These are phyloP conservation scores for Drosophila miranda DNA, from an alignment of 1,140 invertebrate genomes.

Conservation along the genomic window DNA sequence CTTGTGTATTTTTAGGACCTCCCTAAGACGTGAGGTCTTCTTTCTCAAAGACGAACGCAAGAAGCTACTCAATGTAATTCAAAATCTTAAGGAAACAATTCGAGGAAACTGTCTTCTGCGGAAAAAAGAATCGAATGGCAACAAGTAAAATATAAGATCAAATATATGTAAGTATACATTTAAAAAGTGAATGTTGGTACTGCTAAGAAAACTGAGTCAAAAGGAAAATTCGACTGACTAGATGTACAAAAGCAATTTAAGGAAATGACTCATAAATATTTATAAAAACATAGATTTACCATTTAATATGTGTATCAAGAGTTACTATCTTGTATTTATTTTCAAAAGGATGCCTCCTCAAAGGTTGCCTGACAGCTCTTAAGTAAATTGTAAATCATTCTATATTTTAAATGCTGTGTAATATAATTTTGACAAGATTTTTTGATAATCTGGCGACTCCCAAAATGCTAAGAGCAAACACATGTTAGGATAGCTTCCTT, in stretches of 20 bases:
- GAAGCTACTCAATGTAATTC: conserved; percentile 33
- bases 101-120: neutral
- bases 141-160: no score
- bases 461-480: no score
- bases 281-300: neutral
- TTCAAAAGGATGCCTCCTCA: no score
- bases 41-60: conserved; percentile 40
- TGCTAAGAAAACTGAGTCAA: conserved; percentile 2
- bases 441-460: no score
- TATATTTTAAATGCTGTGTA: no score
- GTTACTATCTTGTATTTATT: neutral
- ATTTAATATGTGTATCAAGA: neutral
- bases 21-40: conserved; percentile 34
- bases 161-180: no score
- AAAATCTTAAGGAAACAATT: conserved; percentile 19
- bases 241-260: neutral
- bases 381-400: no score
- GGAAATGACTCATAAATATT: conserved; percentile 1
- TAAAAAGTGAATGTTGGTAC: no score
- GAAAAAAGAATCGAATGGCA: neutral
- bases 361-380: no score
- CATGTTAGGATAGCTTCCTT: no score
- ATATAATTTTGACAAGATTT: no score
- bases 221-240: conserved; percentile 16
- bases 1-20: conserved; percentile 9